These are phyloP conservation scores for Leptinotarsa lineolata DNA, from an alignment of 1,140 invertebrate genomes.

Conservation along the genomic window DNA sequence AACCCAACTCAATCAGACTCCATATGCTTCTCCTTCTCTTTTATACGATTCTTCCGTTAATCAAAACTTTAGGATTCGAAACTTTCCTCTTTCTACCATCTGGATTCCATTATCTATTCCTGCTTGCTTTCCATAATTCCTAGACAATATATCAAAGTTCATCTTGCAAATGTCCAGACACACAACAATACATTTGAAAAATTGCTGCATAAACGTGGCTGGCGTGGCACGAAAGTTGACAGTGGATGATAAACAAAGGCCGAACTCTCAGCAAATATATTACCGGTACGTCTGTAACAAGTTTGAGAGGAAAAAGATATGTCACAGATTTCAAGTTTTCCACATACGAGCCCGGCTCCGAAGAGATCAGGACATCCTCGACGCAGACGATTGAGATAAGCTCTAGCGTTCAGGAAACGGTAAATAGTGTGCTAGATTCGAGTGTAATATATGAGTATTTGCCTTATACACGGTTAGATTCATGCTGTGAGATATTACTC, in stretches of 20 bases:
- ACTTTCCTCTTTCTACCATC: neutral
- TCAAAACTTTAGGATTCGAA: neutral
- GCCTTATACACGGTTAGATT: neutral
- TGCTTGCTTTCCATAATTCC: neutral
- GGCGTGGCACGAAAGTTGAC: neutral
- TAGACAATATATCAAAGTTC: neutral
- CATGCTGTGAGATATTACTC: neutral
- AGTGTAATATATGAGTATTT: constrained; percentile 4
- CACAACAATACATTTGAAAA: neutral
- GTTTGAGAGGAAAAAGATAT: neutral
- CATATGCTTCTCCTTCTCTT: neutral
- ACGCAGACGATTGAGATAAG: constrained; percentile 5
- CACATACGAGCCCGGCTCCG: neutral
- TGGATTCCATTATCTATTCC: neutral
- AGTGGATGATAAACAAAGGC: constrained; percentile 1
- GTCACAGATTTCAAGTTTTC: neutral
- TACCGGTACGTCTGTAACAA: neutral
- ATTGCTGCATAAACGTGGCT: neutral
- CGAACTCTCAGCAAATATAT: neutral
- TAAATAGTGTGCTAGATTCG: constrained; percentile 1
- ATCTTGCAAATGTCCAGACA: neutral
- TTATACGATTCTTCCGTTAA: neutral
- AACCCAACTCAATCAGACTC: neutral
- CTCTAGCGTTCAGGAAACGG: neutral
- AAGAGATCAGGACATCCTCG: neutral